phyloP scores from a whole-genome alignment of 2,797 vertebrate species.

The Cyclura pinguis region DNA sequence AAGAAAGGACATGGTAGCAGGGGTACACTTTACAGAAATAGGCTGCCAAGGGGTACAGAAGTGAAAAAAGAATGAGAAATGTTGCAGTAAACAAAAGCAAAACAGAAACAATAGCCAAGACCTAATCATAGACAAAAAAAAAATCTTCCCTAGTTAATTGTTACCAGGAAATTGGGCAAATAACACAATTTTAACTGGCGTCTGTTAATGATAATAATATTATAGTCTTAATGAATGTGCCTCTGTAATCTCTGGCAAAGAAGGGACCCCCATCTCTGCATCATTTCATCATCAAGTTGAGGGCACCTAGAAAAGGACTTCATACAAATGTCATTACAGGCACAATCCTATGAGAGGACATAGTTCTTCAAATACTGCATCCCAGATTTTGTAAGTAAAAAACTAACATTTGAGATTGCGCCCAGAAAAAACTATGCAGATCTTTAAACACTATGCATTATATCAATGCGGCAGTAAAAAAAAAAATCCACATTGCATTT shows the following conservation, averaged over 20 bases:
- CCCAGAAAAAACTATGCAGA: not conserved
- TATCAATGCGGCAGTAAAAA: constrained; percentile 1
- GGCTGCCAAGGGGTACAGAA: no score
- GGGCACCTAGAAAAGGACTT: not conserved
- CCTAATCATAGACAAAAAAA: no score
- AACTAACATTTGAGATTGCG: not conserved
- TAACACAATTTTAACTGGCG: not conserved
- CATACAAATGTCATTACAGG: not conserved
- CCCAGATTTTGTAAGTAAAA: not conserved
- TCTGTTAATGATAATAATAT: not conserved
- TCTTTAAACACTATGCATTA: not conserved
- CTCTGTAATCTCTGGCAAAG: not conserved
- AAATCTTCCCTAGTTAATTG: not conserved
- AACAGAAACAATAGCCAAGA: not conserved
- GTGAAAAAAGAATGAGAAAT: no score
- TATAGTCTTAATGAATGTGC: not conserved
- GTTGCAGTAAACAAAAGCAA: not conserved
- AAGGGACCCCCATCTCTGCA: not conserved
- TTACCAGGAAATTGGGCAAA: not conserved
- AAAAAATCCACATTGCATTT: not conserved
- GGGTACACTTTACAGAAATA: no score
- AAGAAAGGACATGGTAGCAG: no score
- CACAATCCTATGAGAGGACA: not conserved
- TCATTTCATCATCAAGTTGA: not conserved
- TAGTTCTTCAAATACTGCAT: not conserved